Evolutionary conservation across 2,797 vertebrate species (phyloP).

Genomic region (Acrossocheilus wenchowensis): DNA sequence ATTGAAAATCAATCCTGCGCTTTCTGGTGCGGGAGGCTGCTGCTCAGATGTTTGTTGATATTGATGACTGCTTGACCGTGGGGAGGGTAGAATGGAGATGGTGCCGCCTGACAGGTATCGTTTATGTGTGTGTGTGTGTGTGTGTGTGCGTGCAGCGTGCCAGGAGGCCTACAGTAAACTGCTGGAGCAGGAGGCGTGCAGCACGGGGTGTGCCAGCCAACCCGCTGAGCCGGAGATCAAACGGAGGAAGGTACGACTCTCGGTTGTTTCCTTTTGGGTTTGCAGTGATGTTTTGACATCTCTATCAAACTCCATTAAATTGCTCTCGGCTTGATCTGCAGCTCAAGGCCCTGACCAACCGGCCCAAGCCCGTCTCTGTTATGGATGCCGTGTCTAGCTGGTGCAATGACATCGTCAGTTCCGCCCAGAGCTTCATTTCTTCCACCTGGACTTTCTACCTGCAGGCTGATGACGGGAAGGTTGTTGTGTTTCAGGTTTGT

Average conservation of each 20-base stretch:
- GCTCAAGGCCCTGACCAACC: conserved; percentile 80
- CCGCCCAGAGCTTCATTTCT: conserved; percentile 95
- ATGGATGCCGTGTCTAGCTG: conserved; percentile 89
- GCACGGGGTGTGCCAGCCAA: conserved; percentile 88
- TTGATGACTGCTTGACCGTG: conserved; percentile 44
- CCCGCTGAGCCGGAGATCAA: conserved; percentile 83
- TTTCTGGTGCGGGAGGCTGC: conserved; percentile 60
- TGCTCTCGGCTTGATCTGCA: conserved; percentile 57
- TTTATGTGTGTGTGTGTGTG: conserved; percentile 46
- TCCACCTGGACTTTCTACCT: conserved; percentile 99
- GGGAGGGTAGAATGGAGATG: conserved; percentile 27
- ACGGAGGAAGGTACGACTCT: conserved; percentile 82
- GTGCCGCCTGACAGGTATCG: conserved; percentile 17
- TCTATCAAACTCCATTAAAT: conserved; percentile 7
- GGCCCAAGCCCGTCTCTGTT: conserved; percentile 80
- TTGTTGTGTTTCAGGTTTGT: conserved; percentile 94
- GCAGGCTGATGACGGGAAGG: conserved; percentile 93
- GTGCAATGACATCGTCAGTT: conserved; percentile 94
- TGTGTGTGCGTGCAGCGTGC: conserved; percentile 81
- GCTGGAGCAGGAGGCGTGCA: conserved; percentile 88
- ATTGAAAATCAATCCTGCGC: conserved; percentile 72
- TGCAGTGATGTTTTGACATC: conserved; percentile 15
- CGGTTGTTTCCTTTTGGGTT: conserved; percentile 12
- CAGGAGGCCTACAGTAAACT: conserved; percentile 88
- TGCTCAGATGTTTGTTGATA: conserved; percentile 57